These are phyloP conservation scores for Somateria mollissima DNA, from an alignment of 2,797 vertebrate species.

Conservation along the genomic window DNA sequence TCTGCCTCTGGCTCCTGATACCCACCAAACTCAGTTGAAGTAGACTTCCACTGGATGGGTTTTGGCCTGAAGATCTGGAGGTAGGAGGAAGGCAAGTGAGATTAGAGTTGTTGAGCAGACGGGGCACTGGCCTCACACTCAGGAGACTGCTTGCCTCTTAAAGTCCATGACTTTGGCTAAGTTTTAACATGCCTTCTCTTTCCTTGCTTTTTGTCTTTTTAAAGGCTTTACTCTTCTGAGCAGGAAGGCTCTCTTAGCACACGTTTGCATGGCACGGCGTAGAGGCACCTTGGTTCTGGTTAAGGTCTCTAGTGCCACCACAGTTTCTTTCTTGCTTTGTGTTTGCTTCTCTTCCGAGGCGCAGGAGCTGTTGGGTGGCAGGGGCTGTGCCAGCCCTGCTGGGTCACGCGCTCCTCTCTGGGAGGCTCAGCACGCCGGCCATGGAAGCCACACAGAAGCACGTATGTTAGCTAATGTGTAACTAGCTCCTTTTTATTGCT, in stretches of 20 bases:
- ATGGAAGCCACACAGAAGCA: accelerated
- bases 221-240: neutral
- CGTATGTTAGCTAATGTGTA: slow-evolving; percentile 31
- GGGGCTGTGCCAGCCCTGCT: neutral
- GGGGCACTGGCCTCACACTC: neutral
- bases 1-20: neutral
- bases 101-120: accelerated
- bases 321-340: neutral
- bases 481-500: neutral
- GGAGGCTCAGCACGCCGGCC: neutral
- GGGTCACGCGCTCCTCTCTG: accelerated
- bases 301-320: neutral
- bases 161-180: neutral
- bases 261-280: neutral
- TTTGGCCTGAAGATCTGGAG: neutral
- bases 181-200: neutral
- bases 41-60: neutral
- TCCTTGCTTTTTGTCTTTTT: neutral
- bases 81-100: neutral
- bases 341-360: neutral
- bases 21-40: neutral
- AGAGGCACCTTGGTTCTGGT: neutral
- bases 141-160: neutral
- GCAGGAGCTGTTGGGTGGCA: accelerated
- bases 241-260: neutral